phyloP scores from a whole-genome alignment of 2,888 invertebrate genomes.

The Fissipunctia ypsillon region DNA sequence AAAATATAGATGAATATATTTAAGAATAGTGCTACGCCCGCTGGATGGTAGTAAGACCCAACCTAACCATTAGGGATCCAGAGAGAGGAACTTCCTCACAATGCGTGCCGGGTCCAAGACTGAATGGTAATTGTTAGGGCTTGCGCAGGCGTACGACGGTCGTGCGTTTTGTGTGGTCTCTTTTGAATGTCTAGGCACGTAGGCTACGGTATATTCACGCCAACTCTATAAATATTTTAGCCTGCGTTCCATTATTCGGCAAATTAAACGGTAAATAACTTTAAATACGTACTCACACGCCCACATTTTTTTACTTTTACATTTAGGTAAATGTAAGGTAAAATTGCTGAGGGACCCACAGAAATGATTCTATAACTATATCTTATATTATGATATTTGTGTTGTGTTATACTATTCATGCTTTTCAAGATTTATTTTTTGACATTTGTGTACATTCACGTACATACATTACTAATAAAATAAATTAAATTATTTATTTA shows the following conservation, averaged over 20 bases:
- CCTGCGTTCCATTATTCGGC: not conserved
- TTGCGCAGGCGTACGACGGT: slow-evolving; percentile 33
- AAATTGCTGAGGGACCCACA: not conserved
- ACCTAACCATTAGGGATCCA: not conserved
- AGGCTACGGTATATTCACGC: not conserved
- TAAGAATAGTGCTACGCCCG: not conserved
- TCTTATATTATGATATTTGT: no score
- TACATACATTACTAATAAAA: no score
- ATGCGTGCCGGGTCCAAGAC: slow-evolving; percentile 20
- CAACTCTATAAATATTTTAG: not conserved
- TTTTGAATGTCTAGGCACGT: slow-evolving; percentile 15
- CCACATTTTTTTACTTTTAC: not conserved
- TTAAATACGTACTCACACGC: not conserved
- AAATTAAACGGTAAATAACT: not conserved
- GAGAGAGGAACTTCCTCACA: slow-evolving; percentile 26
- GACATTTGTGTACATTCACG: not conserved
- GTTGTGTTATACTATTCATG: no score
- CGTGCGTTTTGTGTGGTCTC: slow-evolving; percentile 13
- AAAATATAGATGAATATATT: not conserved
- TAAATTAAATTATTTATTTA: not conserved
- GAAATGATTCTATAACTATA: no score
- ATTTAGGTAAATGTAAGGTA: not conserved
- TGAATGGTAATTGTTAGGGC: slow-evolving; percentile 18
- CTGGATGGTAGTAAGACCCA: not conserved
- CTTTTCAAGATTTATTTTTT: not conserved